A percentile compares a stretch with the other conserved stretches of the same genome.
Evolutionary conservation across 2,888 invertebrate species (phyloP).

Genomic region (Myopa testacea): DNA sequence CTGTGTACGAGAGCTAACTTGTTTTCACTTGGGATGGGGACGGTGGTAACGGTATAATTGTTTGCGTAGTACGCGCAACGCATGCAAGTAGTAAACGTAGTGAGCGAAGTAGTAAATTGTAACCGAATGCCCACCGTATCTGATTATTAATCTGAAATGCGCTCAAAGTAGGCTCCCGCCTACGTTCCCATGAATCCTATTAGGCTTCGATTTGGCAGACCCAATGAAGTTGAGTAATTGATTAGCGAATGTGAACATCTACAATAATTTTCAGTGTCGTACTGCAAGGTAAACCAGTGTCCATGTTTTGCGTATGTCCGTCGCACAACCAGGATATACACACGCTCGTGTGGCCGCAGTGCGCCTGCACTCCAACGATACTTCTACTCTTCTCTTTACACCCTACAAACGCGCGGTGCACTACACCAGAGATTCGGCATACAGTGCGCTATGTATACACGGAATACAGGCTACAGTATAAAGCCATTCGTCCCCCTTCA

Average conservation of each 20-base stretch:
- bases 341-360: conserved; percentile 31
- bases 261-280: neutral
- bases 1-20: neutral
- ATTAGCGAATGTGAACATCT: neutral
- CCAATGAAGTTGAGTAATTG: neutral
- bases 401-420: conserved; percentile 21
- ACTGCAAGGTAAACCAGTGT: neutral
- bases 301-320: conserved; percentile 18
- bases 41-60: conserved; percentile 6
- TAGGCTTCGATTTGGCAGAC: neutral
- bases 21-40: neutral
- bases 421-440: neutral
- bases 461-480: neutral
- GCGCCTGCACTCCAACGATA: conserved; percentile 38
- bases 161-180: too few relatives aligned
- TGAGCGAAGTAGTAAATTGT: neutral
- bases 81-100: conserved; percentile 27
- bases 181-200: too few relatives aligned
- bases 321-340: conserved; percentile 33
- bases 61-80: conserved; percentile 35
- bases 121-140: too few relatives aligned
- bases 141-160: too few relatives aligned
- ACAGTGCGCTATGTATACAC: neutral
- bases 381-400: conserved; percentile 29
- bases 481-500: neutral